Conservation (phyloP, 2,888 invertebrate genomes). For the Quadroppia sp. region DNA sequence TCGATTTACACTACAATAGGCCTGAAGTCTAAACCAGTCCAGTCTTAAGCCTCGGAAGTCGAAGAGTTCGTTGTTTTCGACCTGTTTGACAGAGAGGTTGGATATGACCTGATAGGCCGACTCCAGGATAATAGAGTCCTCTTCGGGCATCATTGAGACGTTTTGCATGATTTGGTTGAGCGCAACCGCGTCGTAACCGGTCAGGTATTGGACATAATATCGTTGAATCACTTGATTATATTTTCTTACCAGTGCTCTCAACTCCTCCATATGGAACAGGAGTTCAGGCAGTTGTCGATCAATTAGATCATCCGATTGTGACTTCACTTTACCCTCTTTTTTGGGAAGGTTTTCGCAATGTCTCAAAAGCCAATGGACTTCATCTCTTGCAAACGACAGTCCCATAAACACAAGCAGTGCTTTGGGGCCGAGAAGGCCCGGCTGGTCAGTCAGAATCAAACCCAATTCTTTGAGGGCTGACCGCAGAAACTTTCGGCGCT, state of each 20-base stretch:
- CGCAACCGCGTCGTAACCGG: slow-evolving; percentile 90
- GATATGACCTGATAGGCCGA: slow-evolving; percentile 85
- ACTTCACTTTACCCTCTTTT: slow-evolving; percentile 70
- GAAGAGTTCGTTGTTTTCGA: slow-evolving; percentile 90
- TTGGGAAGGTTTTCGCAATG: slow-evolving; percentile 93
- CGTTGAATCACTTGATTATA: slow-evolving; percentile 95
- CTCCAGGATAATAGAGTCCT: slow-evolving; percentile 88
- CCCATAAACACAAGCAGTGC: slow-evolving; percentile 94
- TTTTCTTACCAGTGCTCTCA: slow-evolving; percentile 82
- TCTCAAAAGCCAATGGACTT: slow-evolving; percentile 88
- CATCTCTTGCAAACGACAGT: slow-evolving; percentile 89
- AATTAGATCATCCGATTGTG: slow-evolving; percentile 72
- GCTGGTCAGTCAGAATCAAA: slow-evolving; percentile 93
- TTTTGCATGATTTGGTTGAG: slow-evolving; percentile 65
- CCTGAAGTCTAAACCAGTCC: slow-evolving; percentile 90
- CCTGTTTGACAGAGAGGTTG: slow-evolving; percentile 82
- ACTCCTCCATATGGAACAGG: slow-evolving; percentile 95
- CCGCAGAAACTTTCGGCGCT: slow-evolving; percentile 90
- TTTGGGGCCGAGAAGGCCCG: slow-evolving; percentile 94
- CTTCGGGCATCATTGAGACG: slow-evolving; percentile 65
- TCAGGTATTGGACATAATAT: slow-evolving; percentile 94
- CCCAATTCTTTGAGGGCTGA: slow-evolving; percentile 92
- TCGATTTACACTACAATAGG: slow-evolving; percentile 81
- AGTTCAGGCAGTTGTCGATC: slow-evolving; percentile 94
- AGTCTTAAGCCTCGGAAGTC: slow-evolving; percentile 91